Base-by-base conservation (phyloP, 2,797 vertebrate species). In the Gallinago stenura region DNA sequence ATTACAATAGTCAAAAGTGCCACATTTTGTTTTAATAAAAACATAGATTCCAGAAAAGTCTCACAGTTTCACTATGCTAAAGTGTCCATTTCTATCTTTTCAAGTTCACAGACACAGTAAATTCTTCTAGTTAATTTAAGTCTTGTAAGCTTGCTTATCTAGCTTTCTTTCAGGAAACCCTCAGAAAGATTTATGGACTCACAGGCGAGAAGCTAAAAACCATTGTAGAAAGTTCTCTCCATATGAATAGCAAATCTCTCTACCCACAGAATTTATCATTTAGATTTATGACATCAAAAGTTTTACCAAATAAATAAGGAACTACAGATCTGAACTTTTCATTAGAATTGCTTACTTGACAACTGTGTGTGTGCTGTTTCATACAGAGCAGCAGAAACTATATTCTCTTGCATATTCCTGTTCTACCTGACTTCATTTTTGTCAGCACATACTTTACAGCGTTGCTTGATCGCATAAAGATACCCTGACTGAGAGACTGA, bases 121-220 rank as follows among this genome's bases (percentile, higher is more conserved):
- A 90, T 70, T 77, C 17, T 80, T 58, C 80, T 26, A n/a, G 48
- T 39, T 90, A 72, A 94, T 65, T 85, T 45, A 94, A 82, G 64
- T 65, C 54, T 76, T 45, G 48, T 51, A 73, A 88, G 19, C 57
- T 93, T 80, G 41, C 17, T 66, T 88, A 88, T 90, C 68, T 83
- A 70, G 14, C 88, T 58, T 43, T 73, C 83, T 89, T 75, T 64
- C 65, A 90, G 91, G 91, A 95, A 95, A 75, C 65, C 5, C 64
- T 89, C 86, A 70, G 41, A 51, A 92, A 90, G 80, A 83, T 73
- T 93, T 90, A 90, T 18, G 26, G 69, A 58, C n/a, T 81, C 48
- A 25, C 9, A 87, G 45, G 28, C 50, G 87, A 89, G 51, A 81
- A 87, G 71, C 25, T 90, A 66, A 75, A 92, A 89, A 87, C 10